A percentile compares a stretch with the other conserved stretches of the same genome.
These are phyloP conservation scores for Ceyx cyanopectus DNA, from an alignment of 2,113 vertebrate species.

Conservation along the genomic window DNA sequence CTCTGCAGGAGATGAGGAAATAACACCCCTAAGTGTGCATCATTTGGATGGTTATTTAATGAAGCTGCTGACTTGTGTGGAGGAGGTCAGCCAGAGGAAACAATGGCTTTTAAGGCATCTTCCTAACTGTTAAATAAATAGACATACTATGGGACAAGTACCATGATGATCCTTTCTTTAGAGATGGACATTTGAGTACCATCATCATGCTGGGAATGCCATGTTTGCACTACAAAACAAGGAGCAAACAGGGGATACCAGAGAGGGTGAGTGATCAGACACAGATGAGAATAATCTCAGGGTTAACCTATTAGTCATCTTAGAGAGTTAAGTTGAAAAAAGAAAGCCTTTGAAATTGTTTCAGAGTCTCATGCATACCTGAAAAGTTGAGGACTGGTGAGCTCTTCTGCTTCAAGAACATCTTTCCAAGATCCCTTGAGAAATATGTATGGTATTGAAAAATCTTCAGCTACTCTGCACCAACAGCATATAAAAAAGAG, in stretches of 20 bases:
- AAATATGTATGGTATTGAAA: not conserved
- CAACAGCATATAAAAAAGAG: not conserved
- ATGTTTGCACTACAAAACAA: not conserved
- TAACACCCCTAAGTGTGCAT: not conserved
- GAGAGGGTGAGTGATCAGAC: not conserved
- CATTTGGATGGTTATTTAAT: not conserved
- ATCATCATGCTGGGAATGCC: not conserved
- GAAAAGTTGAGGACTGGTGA: not conserved
- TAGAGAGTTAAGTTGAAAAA: not conserved
- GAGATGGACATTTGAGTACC: not conserved
- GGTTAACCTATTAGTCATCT: not conserved
- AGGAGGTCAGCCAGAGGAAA: constrained; percentile 44
- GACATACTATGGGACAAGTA: not conserved
- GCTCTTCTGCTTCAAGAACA: not conserved
- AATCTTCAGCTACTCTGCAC: not conserved
- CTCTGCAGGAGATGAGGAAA: not conserved
- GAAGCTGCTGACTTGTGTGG: constrained; percentile 9
- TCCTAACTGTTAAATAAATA: constrained; percentile 40
- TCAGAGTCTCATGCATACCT: not conserved
- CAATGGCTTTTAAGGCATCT: constrained; percentile 40
- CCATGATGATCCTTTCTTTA: constrained; percentile 14
- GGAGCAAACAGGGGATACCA: not conserved
- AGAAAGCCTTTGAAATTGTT: not conserved
- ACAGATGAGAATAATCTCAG: not conserved
- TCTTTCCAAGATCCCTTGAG: not conserved